Evolutionary conservation across 1,140 invertebrate genomes (phyloP).

Genomic region (Ostrea edulis): DNA sequence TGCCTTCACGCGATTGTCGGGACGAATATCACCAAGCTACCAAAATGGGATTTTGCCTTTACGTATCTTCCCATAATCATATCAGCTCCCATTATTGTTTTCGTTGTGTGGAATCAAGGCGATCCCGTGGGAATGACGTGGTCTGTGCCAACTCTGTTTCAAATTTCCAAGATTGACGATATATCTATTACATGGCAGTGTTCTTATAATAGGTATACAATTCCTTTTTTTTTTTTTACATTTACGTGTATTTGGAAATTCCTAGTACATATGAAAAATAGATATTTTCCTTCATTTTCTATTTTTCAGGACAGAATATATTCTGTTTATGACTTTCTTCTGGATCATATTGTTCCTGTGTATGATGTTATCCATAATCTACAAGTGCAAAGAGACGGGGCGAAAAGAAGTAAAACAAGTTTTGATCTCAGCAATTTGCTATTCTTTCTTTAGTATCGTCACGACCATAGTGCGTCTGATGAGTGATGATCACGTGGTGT

Average conservation of each 20-base stretch:
- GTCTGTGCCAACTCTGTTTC: constrained; percentile 21
- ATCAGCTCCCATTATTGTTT: constrained; percentile 26
- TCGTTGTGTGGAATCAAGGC: constrained; percentile 9
- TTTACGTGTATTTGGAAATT: neutral
- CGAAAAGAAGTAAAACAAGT: neutral
- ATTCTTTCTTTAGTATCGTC: neutral
- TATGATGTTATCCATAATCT: constrained; percentile 14
- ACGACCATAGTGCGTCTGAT: neutral
- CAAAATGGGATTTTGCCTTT: constrained; percentile 44
- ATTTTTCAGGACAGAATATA: constrained; percentile 36
- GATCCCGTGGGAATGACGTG: constrained; percentile 6
- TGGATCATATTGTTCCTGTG: constrained; percentile 35
- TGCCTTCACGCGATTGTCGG: constrained; percentile 34
- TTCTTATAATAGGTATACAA: constrained; percentile 30
- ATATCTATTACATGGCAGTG: constrained; percentile 41
- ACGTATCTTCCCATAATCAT: constrained; percentile 39
- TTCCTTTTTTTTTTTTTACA: neutral
- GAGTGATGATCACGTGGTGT: constrained; percentile 17
- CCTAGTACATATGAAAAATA: neutral
- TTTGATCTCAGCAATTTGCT: neutral
- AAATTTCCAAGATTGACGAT: constrained; percentile 42
- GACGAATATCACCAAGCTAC: constrained; percentile 14
- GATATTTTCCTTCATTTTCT: neutral
- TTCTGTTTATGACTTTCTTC: constrained; percentile 18
- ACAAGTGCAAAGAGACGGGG: neutral